A percentile compares a stretch with the other conserved stretches of the same genome.
Evolutionary conservation across 2,797 vertebrate species (phyloP).

Genomic region (Morelia viridis): DNA sequence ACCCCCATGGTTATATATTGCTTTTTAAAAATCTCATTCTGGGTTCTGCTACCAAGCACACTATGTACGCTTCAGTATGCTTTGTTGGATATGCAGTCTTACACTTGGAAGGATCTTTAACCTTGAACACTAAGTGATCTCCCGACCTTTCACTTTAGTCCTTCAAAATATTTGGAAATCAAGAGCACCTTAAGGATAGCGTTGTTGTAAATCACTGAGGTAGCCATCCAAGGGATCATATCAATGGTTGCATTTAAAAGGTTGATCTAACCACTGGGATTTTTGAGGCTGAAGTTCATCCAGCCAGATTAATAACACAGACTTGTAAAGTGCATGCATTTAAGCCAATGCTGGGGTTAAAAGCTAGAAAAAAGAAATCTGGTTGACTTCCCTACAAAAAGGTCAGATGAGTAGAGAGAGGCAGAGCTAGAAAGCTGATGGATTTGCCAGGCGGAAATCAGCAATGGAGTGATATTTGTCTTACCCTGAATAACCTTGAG

Average conservation of each 20-base stretch:
- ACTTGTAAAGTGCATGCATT: not conserved
- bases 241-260: not conserved
- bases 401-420: not conserved
- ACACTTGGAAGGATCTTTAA: not conserved
- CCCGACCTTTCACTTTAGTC: not conserved
- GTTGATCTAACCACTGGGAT: not conserved
- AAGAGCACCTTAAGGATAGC: not conserved
- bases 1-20: constrained; percentile 11
- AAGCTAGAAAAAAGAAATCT: not conserved
- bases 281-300: not conserved
- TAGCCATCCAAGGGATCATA: not conserved
- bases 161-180: not conserved
- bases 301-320: not conserved
- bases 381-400: not conserved
- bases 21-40: constrained; percentile 30
- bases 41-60: not conserved
- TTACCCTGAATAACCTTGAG: not conserved
- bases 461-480: not conserved
- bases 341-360: not conserved
- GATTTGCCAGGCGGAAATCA: not conserved
- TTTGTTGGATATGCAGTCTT: not conserved
- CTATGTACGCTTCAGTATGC: not conserved
- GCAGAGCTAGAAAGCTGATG: not conserved
- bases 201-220: not conserved
- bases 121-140: not conserved